Evolutionary conservation across 2,888 invertebrate species (phyloP), one percentile per base, ranked within the genome.

Genomic region (Drosophila siamana): DNA sequence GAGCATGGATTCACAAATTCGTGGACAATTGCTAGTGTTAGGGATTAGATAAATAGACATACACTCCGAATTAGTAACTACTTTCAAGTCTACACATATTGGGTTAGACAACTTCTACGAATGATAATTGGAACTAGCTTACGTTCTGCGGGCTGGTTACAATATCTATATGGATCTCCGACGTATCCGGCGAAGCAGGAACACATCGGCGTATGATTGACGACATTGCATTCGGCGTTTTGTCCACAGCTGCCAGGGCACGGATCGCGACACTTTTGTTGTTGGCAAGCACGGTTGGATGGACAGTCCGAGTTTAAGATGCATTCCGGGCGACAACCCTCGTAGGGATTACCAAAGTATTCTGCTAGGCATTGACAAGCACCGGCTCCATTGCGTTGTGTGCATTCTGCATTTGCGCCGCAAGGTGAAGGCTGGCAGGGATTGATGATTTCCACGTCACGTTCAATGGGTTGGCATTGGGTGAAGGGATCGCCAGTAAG

Each of bases 271-370:
- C 96, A 96, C 92, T 95, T 96, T 80, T 95, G 95, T 74, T 94
- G 94, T 38, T 95, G 93, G 77, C 96, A 96, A 2, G 96, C 96
- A 89, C 93, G 94, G 88, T 95, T 95, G 38, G 95, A 94, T 2
- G 94, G 92, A 90, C 96, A 96, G 83, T 96, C 96, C 0, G 95
- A 94, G 88, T 95, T 95, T 41, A 95, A 91, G 0, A 95, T 93
- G 91, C 96, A 96, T 92, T 96, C 96, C 11, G 96, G 96, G 47
- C 95, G 94, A 91, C 96, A 96, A 19, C 95, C 95, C 92, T 95
- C 95, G 79, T 96, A 95, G 26, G 96, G 96, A 91, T 96, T 95
- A 67, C 97, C 97, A 77, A 95, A 94, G 88, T 95, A 95, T 70
- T 94, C 95, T 47, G 94, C 93, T 50, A 94, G 92, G 86, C 96